phyloP scores from a whole-genome alignment of 2,888 invertebrate genomes.

The Caenorhabditis macrosperma region DNA sequence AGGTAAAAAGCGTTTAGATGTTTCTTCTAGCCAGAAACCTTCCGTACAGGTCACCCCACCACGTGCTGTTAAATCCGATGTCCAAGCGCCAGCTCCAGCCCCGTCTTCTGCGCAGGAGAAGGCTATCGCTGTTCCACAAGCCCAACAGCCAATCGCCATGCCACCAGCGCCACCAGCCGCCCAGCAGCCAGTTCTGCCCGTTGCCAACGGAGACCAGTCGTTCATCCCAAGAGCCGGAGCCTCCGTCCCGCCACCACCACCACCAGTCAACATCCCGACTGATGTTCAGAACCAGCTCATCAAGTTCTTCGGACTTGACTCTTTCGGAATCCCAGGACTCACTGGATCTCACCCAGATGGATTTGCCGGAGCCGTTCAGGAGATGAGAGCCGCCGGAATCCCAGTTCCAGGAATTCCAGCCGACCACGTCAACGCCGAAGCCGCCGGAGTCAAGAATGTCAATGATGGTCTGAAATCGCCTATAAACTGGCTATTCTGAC shows the following conservation, averaged over 20 bases:
- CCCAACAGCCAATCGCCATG: slow-evolving; percentile 57
- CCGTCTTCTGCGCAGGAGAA: slow-evolving; percentile 48
- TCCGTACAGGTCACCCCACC: slow-evolving; percentile 67
- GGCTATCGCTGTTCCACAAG: slow-evolving; percentile 63
- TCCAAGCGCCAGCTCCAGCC: slow-evolving; percentile 49
- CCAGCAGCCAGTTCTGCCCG: slow-evolving; percentile 65
- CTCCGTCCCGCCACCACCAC: slow-evolving; percentile 66
- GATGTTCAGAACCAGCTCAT: slow-evolving; percentile 80
- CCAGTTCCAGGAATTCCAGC: slow-evolving; percentile 78
- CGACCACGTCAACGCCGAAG: slow-evolving; percentile 68
- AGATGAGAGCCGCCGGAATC: slow-evolving; percentile 78
- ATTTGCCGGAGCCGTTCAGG: slow-evolving; percentile 79
- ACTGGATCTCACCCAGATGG: slow-evolving; percentile 79
- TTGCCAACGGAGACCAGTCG: slow-evolving; percentile 66
- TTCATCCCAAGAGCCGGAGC: slow-evolving; percentile 64
- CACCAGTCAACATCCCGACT: slow-evolving; percentile 79
- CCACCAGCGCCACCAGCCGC: slow-evolving; percentile 65
- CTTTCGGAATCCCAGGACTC: slow-evolving; percentile 80
- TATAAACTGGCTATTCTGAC: slow-evolving; percentile 23
- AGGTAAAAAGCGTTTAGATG: no score
- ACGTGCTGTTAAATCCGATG: slow-evolving; percentile 67
- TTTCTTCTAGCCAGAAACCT: not conserved
- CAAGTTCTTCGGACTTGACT: slow-evolving; percentile 80
- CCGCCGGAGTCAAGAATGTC: slow-evolving; percentile 65
- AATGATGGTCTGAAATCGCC: slow-evolving; percentile 15